Percentiles rank a stretch among this genome's conserved stretches.
Conservation (phyloP, 2,888 invertebrate species). For the Euproctis similis region DNA sequence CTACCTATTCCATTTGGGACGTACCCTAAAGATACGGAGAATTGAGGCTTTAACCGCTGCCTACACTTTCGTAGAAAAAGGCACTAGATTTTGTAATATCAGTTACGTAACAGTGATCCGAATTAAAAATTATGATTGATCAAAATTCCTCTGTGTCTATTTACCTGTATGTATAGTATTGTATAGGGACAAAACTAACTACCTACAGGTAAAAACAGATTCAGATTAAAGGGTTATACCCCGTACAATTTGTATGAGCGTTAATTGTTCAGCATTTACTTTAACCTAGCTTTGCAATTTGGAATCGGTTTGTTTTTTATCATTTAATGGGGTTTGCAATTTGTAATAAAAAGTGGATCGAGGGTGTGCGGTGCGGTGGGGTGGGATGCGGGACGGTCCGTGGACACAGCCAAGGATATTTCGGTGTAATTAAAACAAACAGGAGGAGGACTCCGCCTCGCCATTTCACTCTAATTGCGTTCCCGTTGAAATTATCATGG, state of each 20-base stretch:
- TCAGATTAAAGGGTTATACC: conserved; percentile 7
- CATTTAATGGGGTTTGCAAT: conserved; percentile 59
- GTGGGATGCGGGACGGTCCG: conserved; percentile 22
- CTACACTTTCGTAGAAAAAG: too few relatives aligned
- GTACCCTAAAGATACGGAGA: too few relatives aligned
- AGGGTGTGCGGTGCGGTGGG: conserved; percentile 15
- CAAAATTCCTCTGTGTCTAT: too few relatives aligned
- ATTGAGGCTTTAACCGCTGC: too few relatives aligned
- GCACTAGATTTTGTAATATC: too few relatives aligned
- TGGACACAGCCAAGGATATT: conserved; percentile 50
- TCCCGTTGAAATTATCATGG: conserved; percentile 69
- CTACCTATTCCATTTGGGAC: too few relatives aligned
- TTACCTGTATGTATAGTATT: too few relatives aligned
- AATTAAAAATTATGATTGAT: too few relatives aligned
- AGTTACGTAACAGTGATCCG: too few relatives aligned
- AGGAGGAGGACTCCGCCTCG: conserved; percentile 62
- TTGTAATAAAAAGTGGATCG: conserved; percentile 57
- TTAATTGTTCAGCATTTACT: conserved; percentile 26
- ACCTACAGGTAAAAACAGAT: too few relatives aligned
- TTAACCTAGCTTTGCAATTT: conserved; percentile 28
- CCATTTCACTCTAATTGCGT: conserved; percentile 72
- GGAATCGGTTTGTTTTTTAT: conserved; percentile 46
- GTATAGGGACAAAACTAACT: too few relatives aligned
- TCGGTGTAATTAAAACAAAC: conserved; percentile 74
- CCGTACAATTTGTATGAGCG: conserved; percentile 17